Conservation (phyloP, 1,140 invertebrate species). For the Drosophila eugracilis region DNA sequence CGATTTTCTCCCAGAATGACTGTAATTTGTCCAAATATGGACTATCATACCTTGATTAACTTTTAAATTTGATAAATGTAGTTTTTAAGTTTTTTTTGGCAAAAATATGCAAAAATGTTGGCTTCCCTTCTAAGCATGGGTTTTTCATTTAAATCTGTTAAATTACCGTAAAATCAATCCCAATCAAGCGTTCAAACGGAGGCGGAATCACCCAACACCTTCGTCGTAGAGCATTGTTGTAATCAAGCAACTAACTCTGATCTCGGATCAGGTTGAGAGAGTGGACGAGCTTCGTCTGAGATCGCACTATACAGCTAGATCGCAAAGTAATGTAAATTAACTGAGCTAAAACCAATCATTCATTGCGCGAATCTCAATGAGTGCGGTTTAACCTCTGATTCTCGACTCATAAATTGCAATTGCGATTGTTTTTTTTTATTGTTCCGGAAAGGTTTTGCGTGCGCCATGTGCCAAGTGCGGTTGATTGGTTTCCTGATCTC, state of each 20-base stretch:
- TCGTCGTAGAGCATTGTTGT: conserved; percentile 4
- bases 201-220: neutral
- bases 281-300: conserved; percentile 7
- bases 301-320: conserved; percentile 21
- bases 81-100: no score
- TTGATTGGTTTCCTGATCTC: conserved; percentile 21
- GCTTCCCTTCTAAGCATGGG: no score
- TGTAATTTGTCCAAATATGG: no score
- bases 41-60: no score
- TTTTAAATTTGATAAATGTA: no score
- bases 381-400: conserved; percentile 23
- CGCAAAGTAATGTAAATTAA: conserved; percentile 5
- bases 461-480: conserved; percentile 24
- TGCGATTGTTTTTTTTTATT: conserved; percentile 13
- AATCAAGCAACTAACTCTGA: conserved; percentile 16
- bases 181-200: neutral
- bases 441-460: neutral
- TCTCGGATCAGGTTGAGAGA: conserved; percentile 27
- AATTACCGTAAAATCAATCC: neutral
- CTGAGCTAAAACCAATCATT: conserved; percentile 34
- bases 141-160: neutral
- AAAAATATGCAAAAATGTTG: no score
- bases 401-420: conserved; percentile 1
- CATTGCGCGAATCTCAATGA: conserved; percentile 34
- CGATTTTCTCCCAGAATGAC: no score